Base-by-base conservation (phyloP, 2,888 invertebrate species). In the Dolichopus griseipennis region DNA sequence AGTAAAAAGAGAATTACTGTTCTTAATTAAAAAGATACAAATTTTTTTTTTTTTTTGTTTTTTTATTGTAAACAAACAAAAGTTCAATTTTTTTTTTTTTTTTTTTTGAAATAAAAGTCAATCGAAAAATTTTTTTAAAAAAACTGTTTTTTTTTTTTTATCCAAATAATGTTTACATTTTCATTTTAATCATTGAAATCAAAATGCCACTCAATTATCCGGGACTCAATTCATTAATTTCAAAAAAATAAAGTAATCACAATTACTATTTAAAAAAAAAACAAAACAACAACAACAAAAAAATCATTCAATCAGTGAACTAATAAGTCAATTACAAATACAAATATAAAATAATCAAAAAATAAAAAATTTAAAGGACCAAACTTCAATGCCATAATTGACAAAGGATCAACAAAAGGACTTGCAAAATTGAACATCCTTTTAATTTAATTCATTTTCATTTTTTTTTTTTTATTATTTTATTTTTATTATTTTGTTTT, bases 261-360 rank as follows among this genome's bases (percentile, higher is more conserved):
- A 27, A 27, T 27, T 27, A 27, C 27, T 27, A 4, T 37, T 37
- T 15, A 43, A 43, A 43, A 43, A 43, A 6, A 43, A 43, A 43
- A 12, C 43, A 37, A 43, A 43, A 52, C 15, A 52, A 18, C 9
- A 52, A 15, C n/a, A 52, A n/a, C 9, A 52, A 52, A 52, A 43
- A 52, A 52, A 52, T 18, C 52, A n/a, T 52, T 52, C 52, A 52
- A 52, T 52, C 52, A 52, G 18, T 52, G 52, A 52, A 52, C 52
- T 52, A 52, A 52, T 52, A 52, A 52, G 18, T 52, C 52, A 52
- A 52, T 52, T 52, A 52, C 52, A 52, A 52, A 52, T 52, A 52
- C 52, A 52, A 52, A 52, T 52, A 52, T 12, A 9, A 52, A 12
- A 18, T 12, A 52, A 52, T 12, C n/a, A n/a, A 52, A 52, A 3